phyloP scores from a whole-genome alignment of 2,113 vertebrate species.

The Bucco capensis region DNA sequence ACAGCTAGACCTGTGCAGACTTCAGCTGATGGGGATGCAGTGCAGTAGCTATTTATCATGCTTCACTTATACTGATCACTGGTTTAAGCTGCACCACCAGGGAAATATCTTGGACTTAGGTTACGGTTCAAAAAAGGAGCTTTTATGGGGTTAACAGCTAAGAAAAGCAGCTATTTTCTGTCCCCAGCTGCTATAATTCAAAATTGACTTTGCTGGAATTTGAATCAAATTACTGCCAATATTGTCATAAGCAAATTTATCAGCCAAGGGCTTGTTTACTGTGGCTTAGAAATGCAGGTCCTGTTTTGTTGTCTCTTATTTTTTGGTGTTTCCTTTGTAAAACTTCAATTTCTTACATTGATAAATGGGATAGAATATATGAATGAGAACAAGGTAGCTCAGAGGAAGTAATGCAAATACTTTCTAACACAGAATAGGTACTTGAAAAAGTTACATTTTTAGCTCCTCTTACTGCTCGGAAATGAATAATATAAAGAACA shows the following conservation, averaged over 20 bases:
- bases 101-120: conserved; percentile 10
- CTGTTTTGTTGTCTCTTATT: not conserved
- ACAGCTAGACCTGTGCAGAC: conserved; percentile 61
- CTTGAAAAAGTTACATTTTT: not conserved
- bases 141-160: conserved; percentile 44
- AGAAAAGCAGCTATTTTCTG: conserved; percentile 10
- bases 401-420: not conserved
- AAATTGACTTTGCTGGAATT: conserved; percentile 35
- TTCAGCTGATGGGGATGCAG: conserved; percentile 48
- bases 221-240: conserved; percentile 28
- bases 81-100: conserved; percentile 39
- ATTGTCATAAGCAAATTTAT: conserved; percentile 45
- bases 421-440: not conserved
- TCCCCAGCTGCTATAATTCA: not conserved
- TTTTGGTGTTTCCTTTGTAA: not conserved
- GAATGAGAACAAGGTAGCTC: not conserved
- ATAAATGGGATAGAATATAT: conserved; percentile 15
- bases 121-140: conserved; percentile 11
- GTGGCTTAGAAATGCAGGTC: not conserved
- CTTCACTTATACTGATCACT: conserved; percentile 73
- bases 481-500: not conserved
- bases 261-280: conserved; percentile 14
- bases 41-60: conserved; percentile 73
- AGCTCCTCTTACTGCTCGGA: not conserved
- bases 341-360: conserved; percentile 15